Conservation (phyloP, 2,888 invertebrate species). For the Temnothorax unifasciatus region DNA sequence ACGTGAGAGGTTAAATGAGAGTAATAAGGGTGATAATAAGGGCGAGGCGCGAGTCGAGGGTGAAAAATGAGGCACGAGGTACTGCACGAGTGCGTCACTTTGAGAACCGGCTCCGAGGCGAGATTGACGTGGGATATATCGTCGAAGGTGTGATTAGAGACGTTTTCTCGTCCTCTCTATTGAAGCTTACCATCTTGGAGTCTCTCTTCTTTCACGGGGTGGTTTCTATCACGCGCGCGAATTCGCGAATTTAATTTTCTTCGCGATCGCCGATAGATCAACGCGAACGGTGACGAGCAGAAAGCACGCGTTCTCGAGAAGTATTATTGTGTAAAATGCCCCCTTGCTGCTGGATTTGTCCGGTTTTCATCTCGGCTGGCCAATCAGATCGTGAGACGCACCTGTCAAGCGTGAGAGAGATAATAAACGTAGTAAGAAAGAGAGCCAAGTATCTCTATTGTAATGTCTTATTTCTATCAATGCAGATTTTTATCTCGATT, state of each 20-base stretch:
- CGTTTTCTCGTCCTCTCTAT: background rate
- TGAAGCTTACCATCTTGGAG: constrained; percentile 64
- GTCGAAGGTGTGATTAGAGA: background rate
- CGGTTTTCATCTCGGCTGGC: background rate
- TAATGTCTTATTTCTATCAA: too few species aligned
- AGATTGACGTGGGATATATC: background rate
- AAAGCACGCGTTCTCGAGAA: background rate
- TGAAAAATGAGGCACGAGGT: constrained; percentile 5
- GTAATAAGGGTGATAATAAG: background rate
- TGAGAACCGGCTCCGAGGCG: background rate
- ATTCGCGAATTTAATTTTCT: background rate
- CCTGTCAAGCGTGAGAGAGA: too few species aligned
- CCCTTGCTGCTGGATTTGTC: background rate
- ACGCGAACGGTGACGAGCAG: constrained; percentile 7
- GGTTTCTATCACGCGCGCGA: background rate
- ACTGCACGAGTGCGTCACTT: background rate
- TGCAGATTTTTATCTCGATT: too few species aligned
- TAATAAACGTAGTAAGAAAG: too few species aligned
- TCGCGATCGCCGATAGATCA: background rate
- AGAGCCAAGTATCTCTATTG: too few species aligned
- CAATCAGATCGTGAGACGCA: background rate
- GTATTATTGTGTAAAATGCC: too few species aligned
- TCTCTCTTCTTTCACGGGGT: background rate
- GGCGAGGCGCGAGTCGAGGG: background rate
- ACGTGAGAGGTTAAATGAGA: background rate